These are phyloP conservation scores for Mohoua ochrocephala DNA, from an alignment of 2,113 vertebrate species.

Conservation along the genomic window DNA sequence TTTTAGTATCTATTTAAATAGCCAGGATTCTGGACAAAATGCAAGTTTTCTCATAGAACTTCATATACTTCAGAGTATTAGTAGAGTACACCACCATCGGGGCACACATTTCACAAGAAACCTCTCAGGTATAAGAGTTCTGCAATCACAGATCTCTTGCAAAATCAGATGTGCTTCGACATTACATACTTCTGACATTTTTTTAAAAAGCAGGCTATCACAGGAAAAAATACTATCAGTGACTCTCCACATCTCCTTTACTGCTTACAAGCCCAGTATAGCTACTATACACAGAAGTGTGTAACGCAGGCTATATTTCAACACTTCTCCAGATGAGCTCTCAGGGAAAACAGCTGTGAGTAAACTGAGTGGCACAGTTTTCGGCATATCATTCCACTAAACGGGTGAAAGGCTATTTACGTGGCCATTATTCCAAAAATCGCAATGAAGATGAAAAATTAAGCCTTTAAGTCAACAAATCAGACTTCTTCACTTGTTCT, in stretches of 20 bases:
- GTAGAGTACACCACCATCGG: neutral
- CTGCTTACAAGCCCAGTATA: neutral
- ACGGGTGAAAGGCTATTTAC: neutral
- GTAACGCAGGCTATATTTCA: neutral
- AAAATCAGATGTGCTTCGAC: neutral
- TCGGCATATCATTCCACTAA: neutral
- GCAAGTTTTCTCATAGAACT: neutral
- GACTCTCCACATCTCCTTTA: neutral
- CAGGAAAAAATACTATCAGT: neutral
- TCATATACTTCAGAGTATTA: neutral
- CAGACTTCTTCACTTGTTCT: neutral
- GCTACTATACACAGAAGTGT: neutral
- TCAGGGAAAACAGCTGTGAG: neutral
- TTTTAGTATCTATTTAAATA: neutral
- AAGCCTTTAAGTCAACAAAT: neutral
- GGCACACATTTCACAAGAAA: neutral
- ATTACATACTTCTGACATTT: neutral
- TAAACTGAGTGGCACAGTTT: neutral
- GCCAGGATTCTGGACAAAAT: neutral
- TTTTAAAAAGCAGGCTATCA: neutral
- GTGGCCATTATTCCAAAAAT: neutral
- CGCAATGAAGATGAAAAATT: neutral
- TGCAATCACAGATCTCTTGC: neutral
- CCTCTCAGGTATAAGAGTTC: neutral
- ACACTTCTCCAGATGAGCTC: neutral